Evolutionary conservation across 1,140 invertebrate species (phyloP).

Genomic region (Psix sp.): DNA sequence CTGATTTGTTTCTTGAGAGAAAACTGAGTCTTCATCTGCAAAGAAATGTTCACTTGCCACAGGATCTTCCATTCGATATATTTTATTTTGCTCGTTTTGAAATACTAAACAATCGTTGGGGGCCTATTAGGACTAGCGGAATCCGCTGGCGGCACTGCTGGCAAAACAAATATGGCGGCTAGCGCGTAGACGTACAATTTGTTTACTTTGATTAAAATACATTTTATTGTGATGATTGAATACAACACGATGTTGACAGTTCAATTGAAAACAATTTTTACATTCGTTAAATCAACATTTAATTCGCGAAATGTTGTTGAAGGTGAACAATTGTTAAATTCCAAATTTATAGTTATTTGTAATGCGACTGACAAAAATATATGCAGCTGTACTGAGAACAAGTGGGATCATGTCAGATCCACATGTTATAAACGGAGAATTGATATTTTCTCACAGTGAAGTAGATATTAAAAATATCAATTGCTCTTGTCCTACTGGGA

Average conservation of each 20-base stretch:
- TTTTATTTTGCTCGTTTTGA: neutral
- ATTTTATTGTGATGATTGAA: neutral
- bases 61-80: too few species aligned
- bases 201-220: neutral
- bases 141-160: conserved; percentile 2
- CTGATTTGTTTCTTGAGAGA: too few species aligned
- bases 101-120: too few species aligned
- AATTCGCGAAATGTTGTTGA: conserved; percentile 4
- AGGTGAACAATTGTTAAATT: conserved; percentile 13
- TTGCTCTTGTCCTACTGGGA: neutral
- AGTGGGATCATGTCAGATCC: conserved; percentile 1
- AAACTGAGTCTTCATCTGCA: too few species aligned
- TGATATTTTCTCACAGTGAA: neutral
- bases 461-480: neutral
- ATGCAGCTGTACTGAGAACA: neutral
- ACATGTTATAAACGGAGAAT: neutral
- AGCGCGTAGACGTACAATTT: neutral
- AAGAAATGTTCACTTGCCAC: too few species aligned
- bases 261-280: conserved; percentile 1
- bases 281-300: neutral
- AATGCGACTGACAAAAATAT: neutral
- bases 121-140: conserved; percentile 3
- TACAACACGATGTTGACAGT: conserved; percentile 1
- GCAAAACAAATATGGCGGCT: conserved; percentile 1
- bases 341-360: conserved; percentile 4